A percentile compares a stretch with the other conserved stretches of the same genome.
These are phyloP conservation scores for Parnassius mnemosyne DNA, from an alignment of 2,888 invertebrate genomes.

Conservation along the genomic window DNA sequence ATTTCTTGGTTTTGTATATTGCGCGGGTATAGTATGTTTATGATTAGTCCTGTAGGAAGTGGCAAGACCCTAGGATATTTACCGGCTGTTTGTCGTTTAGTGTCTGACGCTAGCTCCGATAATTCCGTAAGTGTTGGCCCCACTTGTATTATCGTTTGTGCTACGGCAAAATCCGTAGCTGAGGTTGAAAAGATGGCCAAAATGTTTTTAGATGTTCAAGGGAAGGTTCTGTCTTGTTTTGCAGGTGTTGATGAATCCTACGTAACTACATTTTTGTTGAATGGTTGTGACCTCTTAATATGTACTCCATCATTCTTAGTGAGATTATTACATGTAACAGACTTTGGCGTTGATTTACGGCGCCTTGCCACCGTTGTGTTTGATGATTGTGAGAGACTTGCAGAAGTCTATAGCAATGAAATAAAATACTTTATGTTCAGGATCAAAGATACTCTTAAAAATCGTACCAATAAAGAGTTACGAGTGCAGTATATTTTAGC, in stretches of 20 bases:
- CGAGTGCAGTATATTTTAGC: slow-evolving; percentile 81
- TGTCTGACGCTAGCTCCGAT: slow-evolving; percentile 65
- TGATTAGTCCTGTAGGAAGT: slow-evolving; percentile 79
- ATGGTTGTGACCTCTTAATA: slow-evolving; percentile 86
- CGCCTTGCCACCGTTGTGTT: slow-evolving; percentile 84
- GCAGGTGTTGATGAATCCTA: slow-evolving; percentile 60
- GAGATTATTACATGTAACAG: slow-evolving; percentile 61
- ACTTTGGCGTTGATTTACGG: slow-evolving; percentile 78
- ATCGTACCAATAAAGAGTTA: slow-evolving; percentile 59
- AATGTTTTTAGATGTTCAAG: slow-evolving; percentile 57
- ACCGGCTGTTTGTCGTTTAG: slow-evolving; percentile 82
- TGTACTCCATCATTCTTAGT: slow-evolving; percentile 82
- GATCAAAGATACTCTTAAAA: slow-evolving; percentile 66
- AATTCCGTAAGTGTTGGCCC: slow-evolving; percentile 78
- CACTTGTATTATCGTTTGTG: slow-evolving; percentile 83
- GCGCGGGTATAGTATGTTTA: slow-evolving; percentile 82
- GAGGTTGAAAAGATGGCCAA: slow-evolving; percentile 62
- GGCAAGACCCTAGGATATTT: slow-evolving; percentile 88
- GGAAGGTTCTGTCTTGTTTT: slow-evolving; percentile 60
- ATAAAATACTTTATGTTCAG: slow-evolving; percentile 63
- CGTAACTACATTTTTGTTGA: slow-evolving; percentile 73
- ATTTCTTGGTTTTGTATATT: slow-evolving; percentile 86
- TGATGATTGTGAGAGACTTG: slow-evolving; percentile 85
- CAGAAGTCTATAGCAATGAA: slow-evolving; percentile 74
- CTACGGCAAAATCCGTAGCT: slow-evolving; percentile 79